phyloP scores from a whole-genome alignment of 2,113 vertebrate species.

The Gopherus flavomarginatus region DNA sequence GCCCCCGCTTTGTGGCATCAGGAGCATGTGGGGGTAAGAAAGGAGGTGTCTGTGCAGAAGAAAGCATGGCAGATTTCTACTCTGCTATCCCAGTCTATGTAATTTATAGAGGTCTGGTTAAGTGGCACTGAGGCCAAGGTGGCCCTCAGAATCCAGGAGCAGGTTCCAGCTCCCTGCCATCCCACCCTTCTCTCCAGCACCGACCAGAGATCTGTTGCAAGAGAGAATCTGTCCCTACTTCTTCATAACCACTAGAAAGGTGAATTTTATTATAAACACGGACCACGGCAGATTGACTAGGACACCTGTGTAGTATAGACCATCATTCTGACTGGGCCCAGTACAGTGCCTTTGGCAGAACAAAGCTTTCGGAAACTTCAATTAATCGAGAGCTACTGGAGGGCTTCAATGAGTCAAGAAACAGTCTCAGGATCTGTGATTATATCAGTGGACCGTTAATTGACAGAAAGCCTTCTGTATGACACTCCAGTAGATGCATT shows the following conservation, averaged over 20 bases:
- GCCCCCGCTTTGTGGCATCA: fast-evolving
- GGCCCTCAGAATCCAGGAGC: background rate
- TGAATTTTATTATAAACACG: background rate
- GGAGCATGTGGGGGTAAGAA: background rate
- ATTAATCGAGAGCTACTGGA: background rate
- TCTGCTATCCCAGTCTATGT: background rate
- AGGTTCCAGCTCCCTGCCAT: background rate
- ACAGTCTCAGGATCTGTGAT: background rate
- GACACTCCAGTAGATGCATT: background rate
- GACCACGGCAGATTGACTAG: background rate
- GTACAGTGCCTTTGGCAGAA: background rate
- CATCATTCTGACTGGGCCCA: background rate
- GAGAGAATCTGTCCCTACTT: background rate
- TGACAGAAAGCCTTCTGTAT: background rate
- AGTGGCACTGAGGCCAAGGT: background rate
- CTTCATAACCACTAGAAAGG: background rate
- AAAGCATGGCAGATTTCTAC: background rate
- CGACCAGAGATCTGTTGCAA: background rate
- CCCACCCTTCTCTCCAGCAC: background rate
- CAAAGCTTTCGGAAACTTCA: background rate
- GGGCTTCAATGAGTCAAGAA: background rate
- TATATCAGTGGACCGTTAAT: background rate
- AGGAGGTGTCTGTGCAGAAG: background rate
- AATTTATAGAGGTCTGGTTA: background rate
- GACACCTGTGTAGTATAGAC: background rate